A percentile compares a stretch with the other conserved stretches of the same genome.
These are phyloP conservation scores for Heterodera carotae DNA, from an alignment of 1,140 invertebrate genomes.

Conservation along the genomic window DNA sequence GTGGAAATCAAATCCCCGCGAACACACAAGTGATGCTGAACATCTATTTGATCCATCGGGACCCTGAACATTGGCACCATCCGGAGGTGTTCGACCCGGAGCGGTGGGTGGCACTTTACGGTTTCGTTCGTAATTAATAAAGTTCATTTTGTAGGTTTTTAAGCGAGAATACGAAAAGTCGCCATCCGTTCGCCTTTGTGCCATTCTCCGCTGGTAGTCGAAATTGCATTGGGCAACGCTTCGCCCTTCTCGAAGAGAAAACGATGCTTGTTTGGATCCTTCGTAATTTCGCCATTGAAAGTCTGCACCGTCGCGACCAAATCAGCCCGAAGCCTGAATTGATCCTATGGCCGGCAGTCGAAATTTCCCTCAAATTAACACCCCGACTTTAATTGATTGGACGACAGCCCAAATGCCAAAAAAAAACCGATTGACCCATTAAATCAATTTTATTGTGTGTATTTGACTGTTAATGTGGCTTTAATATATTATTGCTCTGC, in stretches of 20 bases:
- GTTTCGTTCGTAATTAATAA: neutral
- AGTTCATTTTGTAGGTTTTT: conserved; percentile 28
- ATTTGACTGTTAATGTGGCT: no score
- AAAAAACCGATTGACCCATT: no score
- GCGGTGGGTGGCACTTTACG: conserved; percentile 72
- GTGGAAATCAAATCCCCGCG: conserved; percentile 61
- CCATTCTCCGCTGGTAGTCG: conserved; percentile 67
- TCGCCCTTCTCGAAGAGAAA: conserved; percentile 68
- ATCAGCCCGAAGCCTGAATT: conserved; percentile 64
- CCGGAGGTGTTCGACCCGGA: conserved; percentile 85
- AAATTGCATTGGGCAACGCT: conserved; percentile 68
- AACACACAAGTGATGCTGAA: conserved; percentile 72
- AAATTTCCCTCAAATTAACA: conserved; percentile 65
- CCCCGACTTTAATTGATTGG: conserved; percentile 58
- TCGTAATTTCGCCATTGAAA: conserved; percentile 41
- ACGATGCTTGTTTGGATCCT: conserved; percentile 48
- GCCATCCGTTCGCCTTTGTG: conserved; percentile 67
- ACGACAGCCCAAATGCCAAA: no score
- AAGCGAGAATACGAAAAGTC: conserved; percentile 72
- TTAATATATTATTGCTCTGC: no score
- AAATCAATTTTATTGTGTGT: no score
- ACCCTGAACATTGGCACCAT: conserved; percentile 74
- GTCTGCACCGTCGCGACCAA: conserved; percentile 64
- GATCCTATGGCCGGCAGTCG: conserved; percentile 66
- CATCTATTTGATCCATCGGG: conserved; percentile 76